A percentile compares a stretch with the other conserved stretches of the same genome.
These are phyloP conservation scores for Nylanderia fulva DNA, from an alignment of 1,140 invertebrate genomes.

Conservation along the genomic window DNA sequence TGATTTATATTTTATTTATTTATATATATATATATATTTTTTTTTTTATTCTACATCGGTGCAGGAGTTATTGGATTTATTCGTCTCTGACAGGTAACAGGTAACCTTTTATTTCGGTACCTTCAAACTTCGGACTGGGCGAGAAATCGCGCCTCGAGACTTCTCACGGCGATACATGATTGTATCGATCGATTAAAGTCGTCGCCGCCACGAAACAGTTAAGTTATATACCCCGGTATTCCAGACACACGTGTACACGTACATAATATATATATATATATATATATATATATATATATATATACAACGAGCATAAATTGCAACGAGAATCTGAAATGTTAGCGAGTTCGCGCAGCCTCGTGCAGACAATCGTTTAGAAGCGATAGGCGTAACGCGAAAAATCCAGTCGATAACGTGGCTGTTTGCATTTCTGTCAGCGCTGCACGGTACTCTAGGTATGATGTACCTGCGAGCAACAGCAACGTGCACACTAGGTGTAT, in stretches of 20 bases:
- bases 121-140: not conserved
- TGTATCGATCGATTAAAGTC: conserved; percentile 50
- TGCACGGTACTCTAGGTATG: not conserved
- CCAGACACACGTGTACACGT: not conserved
- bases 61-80: not conserved
- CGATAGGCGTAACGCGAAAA: conserved; percentile 65
- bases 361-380: conserved; percentile 68
- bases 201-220: conserved; percentile 21
- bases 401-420: conserved; percentile 49
- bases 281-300: no score
- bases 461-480: not conserved
- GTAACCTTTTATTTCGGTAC: not conserved
- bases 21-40: no score
- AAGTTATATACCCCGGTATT: conserved; percentile 26
- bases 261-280: no score
- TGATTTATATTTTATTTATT: no score
- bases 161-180: conserved; percentile 42
- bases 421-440: conserved; percentile 66
- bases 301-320: conserved; percentile 19
- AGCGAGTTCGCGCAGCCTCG: conserved; percentile 66
- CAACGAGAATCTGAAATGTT: conserved; percentile 52
- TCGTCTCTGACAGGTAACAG: not conserved
- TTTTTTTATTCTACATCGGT: no score
- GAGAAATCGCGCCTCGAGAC: conserved; percentile 26
- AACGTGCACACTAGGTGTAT: not conserved